phyloP scores from a whole-genome alignment of 2,113 vertebrate species.

The Mobula birostris region DNA sequence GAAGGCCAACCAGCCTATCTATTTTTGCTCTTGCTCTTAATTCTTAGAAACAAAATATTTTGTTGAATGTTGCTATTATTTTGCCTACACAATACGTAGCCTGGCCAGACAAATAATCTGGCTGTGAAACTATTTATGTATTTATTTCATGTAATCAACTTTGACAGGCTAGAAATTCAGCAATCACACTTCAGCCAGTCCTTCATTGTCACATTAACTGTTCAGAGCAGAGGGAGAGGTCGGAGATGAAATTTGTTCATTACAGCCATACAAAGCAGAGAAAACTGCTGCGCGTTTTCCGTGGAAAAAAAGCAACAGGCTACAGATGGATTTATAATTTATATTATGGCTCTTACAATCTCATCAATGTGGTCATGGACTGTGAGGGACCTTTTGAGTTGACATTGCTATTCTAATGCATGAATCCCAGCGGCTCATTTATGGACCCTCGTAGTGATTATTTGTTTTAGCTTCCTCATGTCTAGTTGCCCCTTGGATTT shows the following conservation, averaged over 20 bases:
- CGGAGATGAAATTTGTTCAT: slow-evolving; percentile 1
- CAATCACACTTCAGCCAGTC: slow-evolving; percentile 6
- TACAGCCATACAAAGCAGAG: neutral
- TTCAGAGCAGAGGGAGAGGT: neutral
- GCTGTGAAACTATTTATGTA: neutral
- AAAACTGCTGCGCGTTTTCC: neutral
- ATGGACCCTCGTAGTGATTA: too few relatives aligned
- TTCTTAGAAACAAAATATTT: neutral
- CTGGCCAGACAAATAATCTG: neutral
- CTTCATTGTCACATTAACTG: slow-evolving; percentile 8
- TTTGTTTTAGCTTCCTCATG: too few relatives aligned
- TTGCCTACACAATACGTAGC: neutral
- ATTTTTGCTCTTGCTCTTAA: too few relatives aligned
- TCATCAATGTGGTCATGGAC: neutral
- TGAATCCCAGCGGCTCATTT: neutral
- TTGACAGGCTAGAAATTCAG: slow-evolving; percentile 13
- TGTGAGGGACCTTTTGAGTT: neutral
- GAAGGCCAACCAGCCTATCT: too few relatives aligned
- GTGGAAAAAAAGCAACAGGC: neutral
- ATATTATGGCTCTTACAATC: neutral
- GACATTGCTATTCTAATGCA: neutral
- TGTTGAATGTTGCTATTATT: neutral
- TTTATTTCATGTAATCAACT: neutral
- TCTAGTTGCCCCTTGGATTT: too few relatives aligned
- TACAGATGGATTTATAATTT: neutral